Evolutionary conservation across 2,113 vertebrate genomes (phyloP).

Genomic region (Chitala chitala): DNA sequence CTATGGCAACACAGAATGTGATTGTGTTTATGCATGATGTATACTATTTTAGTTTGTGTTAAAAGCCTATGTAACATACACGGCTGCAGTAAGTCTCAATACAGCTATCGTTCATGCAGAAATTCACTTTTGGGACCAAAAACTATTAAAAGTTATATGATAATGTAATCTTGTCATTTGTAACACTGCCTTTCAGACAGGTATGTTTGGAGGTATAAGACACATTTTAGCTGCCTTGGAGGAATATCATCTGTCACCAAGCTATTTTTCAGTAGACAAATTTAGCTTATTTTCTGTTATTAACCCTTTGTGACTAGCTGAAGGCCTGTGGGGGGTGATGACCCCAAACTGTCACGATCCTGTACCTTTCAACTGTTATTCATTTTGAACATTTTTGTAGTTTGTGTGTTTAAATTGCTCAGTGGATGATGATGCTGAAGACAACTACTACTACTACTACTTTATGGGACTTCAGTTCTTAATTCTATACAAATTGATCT

Average conservation of each 20-base stretch:
- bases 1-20: neutral
- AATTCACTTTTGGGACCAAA: slow-evolving; percentile 39
- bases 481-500: too few relatives aligned
- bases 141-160: slow-evolving; percentile 39
- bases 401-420: neutral
- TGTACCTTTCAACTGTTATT: neutral
- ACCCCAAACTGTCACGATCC: slow-evolving; percentile 6
- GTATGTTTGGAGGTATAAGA: slow-evolving; percentile 24
- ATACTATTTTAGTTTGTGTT: too few relatives aligned
- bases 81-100: too few relatives aligned
- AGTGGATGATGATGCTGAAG: too few relatives aligned
- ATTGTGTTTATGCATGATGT: neutral
- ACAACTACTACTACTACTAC: too few relatives aligned
- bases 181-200: slow-evolving; percentile 31
- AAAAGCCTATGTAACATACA: too few relatives aligned
- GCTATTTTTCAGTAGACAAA: slow-evolving; percentile 24
- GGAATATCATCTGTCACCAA: slow-evolving; percentile 29
- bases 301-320: slow-evolving; percentile 27
- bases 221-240: slow-evolving; percentile 26
- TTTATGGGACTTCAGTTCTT: too few relatives aligned
- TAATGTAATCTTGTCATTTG: slow-evolving; percentile 36
- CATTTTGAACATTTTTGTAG: slow-evolving; percentile 10
- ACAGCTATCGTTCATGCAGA: slow-evolving; percentile 35
- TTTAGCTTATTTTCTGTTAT: slow-evolving; percentile 35
- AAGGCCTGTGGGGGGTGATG: slow-evolving; percentile 10